Evolutionary conservation across 2,888 invertebrate genomes (phyloP).

Genomic region (Actias luna): DNA sequence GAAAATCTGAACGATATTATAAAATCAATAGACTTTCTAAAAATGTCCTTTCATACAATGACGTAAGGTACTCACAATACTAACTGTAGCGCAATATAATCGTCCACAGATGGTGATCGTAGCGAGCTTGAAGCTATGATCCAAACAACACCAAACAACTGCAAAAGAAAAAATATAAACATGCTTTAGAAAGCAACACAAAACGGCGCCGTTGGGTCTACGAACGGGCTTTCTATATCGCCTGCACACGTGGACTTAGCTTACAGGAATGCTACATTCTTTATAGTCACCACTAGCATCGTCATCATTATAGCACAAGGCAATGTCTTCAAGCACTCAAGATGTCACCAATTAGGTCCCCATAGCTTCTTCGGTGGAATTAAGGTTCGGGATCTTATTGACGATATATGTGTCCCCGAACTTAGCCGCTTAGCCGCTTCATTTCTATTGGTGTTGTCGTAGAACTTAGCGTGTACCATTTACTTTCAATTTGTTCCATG

Average conservation of each 20-base stretch:
- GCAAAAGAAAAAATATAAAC: constrained; percentile 82
- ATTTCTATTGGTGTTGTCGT: constrained; percentile 31
- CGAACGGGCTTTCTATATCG: constrained; percentile 76
- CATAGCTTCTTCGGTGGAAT: constrained; percentile 34
- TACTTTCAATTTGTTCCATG: constrained; percentile 19
- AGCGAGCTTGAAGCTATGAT: constrained; percentile 83
- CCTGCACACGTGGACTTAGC: constrained; percentile 77
- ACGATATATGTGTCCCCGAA: constrained; percentile 40
- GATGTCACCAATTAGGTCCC: constrained; percentile 69
- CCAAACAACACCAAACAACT: constrained; percentile 83
- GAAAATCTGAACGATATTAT: not conserved
- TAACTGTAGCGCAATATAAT: constrained; percentile 77
- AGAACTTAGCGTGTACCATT: constrained; percentile 23
- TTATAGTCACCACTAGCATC: constrained; percentile 60
- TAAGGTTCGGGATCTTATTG: constrained; percentile 20
- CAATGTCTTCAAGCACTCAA: constrained; percentile 59
- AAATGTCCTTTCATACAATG: constrained; percentile 23
- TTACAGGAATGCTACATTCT: constrained; percentile 73
- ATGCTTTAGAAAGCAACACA: constrained; percentile 79
- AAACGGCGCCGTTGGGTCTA: constrained; percentile 60
- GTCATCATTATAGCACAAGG: constrained; percentile 59
- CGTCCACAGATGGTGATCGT: constrained; percentile 83
- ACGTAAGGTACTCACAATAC: constrained; percentile 53
- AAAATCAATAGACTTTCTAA: constrained; percentile 11
- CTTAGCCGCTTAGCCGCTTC: constrained; percentile 51